Evolutionary conservation across 2,113 vertebrate species (phyloP), one percentile per base, ranked within the genome.

Genomic region (Rostratula benghalensis): DNA sequence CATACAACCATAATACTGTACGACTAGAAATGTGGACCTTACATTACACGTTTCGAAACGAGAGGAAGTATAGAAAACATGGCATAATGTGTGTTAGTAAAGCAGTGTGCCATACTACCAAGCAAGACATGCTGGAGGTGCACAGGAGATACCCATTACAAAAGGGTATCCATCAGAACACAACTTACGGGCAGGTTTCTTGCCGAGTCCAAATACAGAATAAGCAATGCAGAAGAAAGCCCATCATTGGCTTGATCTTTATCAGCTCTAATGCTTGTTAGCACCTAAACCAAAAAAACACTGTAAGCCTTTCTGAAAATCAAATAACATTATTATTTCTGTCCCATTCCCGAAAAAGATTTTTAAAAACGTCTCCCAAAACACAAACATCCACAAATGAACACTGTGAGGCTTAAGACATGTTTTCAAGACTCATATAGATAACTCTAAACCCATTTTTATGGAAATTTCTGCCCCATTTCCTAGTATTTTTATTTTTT

Each of bases 151-250:
- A 81, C 7, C 67, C 59, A 45, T 5, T 24, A 73, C 6, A 33
- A 41, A 65, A 43, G 60, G 69, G 65, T 9, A 64, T 13, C 82
- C 80, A 83, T 33, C 63, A 81, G 31, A 59, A 63, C 2, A 4
- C 3, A 75, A 98, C 99, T 99, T 98, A 99, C 99, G n/a, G 99
- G 99, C 88, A 99, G 98, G 90, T 99, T 99, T 79, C 98, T 98
- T 64, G 99, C 99, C 0, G 99, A 99, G 92, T 99, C 99, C 98
- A 99, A 97, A 92, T 99, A 99, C 63, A 99, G 95, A n/a, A 99
- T 97, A 57, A 99, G 99, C 94, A 99, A 94, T 4, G 99, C 98
- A 39, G 99, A 99, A 22, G 99, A 99, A 73, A 99, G 98, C 54
- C 99, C 99, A 81, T 99, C 99, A 45, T 98, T 98, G 91, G 99